Base-by-base conservation (phyloP, 2,797 vertebrate species). In the Otolemur crassicaudatus region DNA sequence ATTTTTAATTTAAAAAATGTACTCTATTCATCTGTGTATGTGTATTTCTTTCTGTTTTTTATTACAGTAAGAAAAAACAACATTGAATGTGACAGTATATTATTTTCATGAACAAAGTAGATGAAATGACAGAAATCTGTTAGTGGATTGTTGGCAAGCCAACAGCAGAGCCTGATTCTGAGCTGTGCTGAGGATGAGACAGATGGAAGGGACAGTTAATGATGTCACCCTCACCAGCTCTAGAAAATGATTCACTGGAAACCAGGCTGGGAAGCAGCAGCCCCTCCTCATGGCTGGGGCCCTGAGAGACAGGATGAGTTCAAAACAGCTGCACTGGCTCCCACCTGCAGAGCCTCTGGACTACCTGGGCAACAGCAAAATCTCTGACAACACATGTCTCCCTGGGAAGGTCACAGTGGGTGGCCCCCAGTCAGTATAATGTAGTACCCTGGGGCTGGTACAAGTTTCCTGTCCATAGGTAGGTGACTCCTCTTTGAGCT, bases 201-300 rank as follows among this genome's bases (percentile, higher is more conserved):
- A 4, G 49, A 14, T 16, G 49, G 49, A 53, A 14, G 13, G 49
- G 14, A 53, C 49, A 53, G 49, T 16, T 14, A 53, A 53, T 53
- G 49, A 3, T 53, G 49, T 53, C 14, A 53, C 49, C 49, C 14
- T 53, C 49, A 16, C 49, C 49, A 53, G 14, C 14, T 53, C 14
- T 53, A 16, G 99, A 98, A 99, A 99, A 97, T 99, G 99, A 97
- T 99, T 99, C 82, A 98, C 99, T 94, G 99, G 99, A 97, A 99
- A 98, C 98, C 99, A 98, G 99, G 80, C 65, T 3, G 1, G 80
- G 94, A 97, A 80, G 93, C 94, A 69, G 87, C 70, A 63, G 60
- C 87, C 65, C 87, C 76, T 96, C 43, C 49, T 70, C 40, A 8
- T 96, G 92, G 5, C 80, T 67, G 65, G 60, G 70, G 81, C 93